Percentiles rank a stretch among this genome's conserved stretches.
phyloP scores from a whole-genome alignment of 2,113 vertebrate species.

The Hystrix cristata region DNA sequence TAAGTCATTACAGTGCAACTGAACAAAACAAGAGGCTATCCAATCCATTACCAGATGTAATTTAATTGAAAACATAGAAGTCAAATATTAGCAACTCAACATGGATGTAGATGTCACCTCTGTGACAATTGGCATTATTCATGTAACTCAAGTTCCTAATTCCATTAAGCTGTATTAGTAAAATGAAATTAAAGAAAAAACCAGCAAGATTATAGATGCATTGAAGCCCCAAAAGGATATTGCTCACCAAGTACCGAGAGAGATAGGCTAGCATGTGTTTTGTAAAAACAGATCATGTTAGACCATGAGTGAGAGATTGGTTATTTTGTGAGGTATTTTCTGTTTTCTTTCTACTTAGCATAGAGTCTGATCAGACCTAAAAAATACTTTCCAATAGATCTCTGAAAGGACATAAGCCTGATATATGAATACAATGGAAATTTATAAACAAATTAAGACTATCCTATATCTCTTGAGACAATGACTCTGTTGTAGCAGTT shows the following conservation, averaged over 20 bases:
- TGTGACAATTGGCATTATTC: neutral
- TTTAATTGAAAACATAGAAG: slow-evolving; percentile 7
- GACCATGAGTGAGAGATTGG: neutral
- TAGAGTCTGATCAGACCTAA: slow-evolving; percentile 47
- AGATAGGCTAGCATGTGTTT: neutral
- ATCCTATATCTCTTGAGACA: slow-evolving; percentile 55
- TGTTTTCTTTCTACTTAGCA: slow-evolving; percentile 40
- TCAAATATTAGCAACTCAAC: slow-evolving; percentile 5
- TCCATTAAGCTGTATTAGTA: neutral
- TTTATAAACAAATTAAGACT: slow-evolving; percentile 56
- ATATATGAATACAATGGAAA: slow-evolving; percentile 63
- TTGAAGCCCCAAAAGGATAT: neutral
- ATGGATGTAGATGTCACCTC: neutral
- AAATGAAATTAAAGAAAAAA: neutral
- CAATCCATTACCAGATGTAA: neutral
- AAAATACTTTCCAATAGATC: slow-evolving; percentile 59
- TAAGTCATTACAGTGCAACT: neutral
- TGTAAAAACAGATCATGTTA: slow-evolving; percentile 40
- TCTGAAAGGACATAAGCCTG: neutral
- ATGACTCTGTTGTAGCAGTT: slow-evolving; percentile 65
- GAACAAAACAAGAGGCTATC: neutral
- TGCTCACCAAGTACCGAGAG: neutral
- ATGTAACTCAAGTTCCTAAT: neutral
- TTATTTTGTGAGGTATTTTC: slow-evolving; percentile 68
- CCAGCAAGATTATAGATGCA: neutral